Evolutionary conservation across 2,113 vertebrate species (phyloP).

Genomic region (Candoia aspera): DNA sequence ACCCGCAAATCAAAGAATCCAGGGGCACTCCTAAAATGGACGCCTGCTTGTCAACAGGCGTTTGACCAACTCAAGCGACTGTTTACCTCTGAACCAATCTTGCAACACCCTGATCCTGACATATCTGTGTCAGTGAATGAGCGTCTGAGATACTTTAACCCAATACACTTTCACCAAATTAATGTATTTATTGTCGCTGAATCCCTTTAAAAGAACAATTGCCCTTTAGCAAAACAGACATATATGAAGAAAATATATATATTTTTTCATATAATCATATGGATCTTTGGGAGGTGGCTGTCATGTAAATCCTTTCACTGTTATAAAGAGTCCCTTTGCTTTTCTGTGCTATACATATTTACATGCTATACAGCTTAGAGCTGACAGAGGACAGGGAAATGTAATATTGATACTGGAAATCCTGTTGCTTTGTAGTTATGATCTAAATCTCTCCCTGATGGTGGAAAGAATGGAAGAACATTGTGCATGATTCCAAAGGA

Average conservation of each 20-base stretch:
- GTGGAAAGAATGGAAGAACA: not conserved
- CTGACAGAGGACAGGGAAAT: not conserved
- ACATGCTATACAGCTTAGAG: not conserved
- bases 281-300: not conserved
- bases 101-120: too few species aligned
- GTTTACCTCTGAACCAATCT: too few species aligned
- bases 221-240: not conserved
- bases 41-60: too few species aligned
- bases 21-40: too few species aligned
- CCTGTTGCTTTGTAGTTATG: not conserved
- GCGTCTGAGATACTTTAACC: not conserved
- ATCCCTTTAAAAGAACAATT: not conserved
- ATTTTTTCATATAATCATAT: not conserved
- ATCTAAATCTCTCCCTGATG: not conserved
- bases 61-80: too few species aligned
- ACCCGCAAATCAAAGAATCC: too few species aligned
- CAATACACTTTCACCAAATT: not conserved
- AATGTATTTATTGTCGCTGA: not conserved
- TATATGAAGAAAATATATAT: not conserved
- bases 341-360: not conserved
- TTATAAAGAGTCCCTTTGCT: not conserved
- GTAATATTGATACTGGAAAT: not conserved
- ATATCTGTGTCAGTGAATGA: not conserved
- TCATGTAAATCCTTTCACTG: not conserved
- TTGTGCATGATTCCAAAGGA: not conserved